These are phyloP conservation scores for Oeneis ivallda DNA, from an alignment of 2,888 invertebrate species.

Conservation along the genomic window DNA sequence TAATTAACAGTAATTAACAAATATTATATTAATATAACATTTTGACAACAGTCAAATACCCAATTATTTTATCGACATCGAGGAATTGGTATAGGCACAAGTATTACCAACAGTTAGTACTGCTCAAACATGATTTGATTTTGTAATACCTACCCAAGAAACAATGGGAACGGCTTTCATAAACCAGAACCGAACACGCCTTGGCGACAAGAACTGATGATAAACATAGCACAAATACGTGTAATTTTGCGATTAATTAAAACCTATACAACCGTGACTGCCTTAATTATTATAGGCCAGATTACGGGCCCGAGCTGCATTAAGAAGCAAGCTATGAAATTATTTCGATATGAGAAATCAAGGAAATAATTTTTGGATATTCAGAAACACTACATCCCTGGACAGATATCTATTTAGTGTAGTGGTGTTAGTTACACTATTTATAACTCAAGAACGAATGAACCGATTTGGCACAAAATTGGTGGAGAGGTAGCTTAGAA, in stretches of 20 bases:
- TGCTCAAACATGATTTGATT: conserved; percentile 15
- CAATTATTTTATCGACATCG: not conserved
- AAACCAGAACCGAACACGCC: conserved; percentile 54
- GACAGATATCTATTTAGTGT: no score
- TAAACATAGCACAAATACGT: conserved; percentile 61
- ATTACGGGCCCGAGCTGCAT: conserved; percentile 60
- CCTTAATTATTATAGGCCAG: conserved; percentile 64
- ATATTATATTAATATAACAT: no score
- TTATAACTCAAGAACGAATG: no score
- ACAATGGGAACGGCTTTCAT: conserved; percentile 51
- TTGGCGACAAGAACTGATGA: conserved; percentile 53
- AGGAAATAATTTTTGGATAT: not conserved
- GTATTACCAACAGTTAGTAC: not conserved
- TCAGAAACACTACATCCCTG: no score
- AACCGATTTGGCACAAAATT: no score
- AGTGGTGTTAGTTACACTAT: no score
- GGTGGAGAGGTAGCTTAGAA: no score
- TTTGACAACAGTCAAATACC: no score
- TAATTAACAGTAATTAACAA: no score
- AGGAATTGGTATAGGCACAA: conserved; percentile 1
- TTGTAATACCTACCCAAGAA: conserved; percentile 13
- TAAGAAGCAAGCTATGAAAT: conserved; percentile 55
- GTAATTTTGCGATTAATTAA: conserved; percentile 80
- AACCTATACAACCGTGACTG: conserved; percentile 75
- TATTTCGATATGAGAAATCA: not conserved